Base-by-base conservation (phyloP, 2,113 vertebrate species). In the Polypterus senegalus region DNA sequence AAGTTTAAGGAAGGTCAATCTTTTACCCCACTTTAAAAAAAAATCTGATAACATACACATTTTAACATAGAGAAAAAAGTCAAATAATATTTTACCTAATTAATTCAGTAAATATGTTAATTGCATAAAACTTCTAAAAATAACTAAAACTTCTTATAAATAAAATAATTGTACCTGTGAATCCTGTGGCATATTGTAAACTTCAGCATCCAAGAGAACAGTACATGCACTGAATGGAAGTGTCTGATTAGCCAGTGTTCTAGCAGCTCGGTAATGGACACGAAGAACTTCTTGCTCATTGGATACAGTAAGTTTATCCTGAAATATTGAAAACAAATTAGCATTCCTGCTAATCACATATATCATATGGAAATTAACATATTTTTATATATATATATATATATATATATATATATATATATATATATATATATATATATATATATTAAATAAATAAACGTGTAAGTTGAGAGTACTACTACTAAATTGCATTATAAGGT, bases 221-320 rank as follows among this genome's bases (percentile, higher is more conserved):
- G 95, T 98, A 64, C 95, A 99, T 66, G 95, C 96, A 72, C 94
- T 98, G 76, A 99, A 98, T 3, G 96, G 96, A 68, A 99, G 86
- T 5, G 91, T 91, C 76, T 99, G 96, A 80, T 99, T 99, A 64
- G 94, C 94, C 71, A 98, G 73, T 9, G 92, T 97, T 76, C 96
- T 90, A 0, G 96, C 96, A 52, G 96, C 94, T 80, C 94, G 86
- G 70, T 94, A 98, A 77, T 98, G 96, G 73, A 98, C 96, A 60
- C 95, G 85, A 3, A 98, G 70, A 78, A 99, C 94, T 75, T 99
- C 96, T 76, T 99, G 96, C 69, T 99, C 96, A 0, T 98, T 98
- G 46, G 96, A 99, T 74, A 99, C 93, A 52, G 97, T 98, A 59
- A 98, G 87, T 74, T 99, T 99, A 73, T 99, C 96, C 96, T 99